A percentile compares a stretch with the other conserved stretches of the same genome.
Evolutionary conservation across 1,140 invertebrate species (phyloP).

Genomic region (Tigriopus japonicus): DNA sequence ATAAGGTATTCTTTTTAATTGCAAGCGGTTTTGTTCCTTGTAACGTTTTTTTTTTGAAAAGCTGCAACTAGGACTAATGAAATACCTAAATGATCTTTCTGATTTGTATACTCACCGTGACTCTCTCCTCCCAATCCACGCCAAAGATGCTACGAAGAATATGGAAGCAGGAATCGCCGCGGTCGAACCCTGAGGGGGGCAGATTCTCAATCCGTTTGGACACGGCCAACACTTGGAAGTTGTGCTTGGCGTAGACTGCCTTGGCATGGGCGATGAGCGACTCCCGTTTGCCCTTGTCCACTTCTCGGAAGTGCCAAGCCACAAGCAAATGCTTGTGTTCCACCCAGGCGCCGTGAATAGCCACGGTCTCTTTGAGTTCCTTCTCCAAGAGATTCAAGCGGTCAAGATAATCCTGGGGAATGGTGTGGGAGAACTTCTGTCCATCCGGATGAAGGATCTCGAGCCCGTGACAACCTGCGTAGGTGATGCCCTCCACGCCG

Average conservation of each 20-base stretch:
- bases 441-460: conserved; percentile 76
- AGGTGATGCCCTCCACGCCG: conserved; percentile 66
- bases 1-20: no score
- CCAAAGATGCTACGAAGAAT: conserved; percentile 48
- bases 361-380: conserved; percentile 59
- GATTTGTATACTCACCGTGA: conserved; percentile 11
- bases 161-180: conserved; percentile 7
- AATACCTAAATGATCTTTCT: no score
- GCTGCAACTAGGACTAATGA: no score
- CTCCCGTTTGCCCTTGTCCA: conserved; percentile 26
- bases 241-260: conserved; percentile 47
- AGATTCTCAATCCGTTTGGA: conserved; percentile 55
- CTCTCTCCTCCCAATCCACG: conserved; percentile 67
- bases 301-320: conserved; percentile 34
- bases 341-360: conserved; percentile 69
- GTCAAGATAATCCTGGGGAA: conserved; percentile 61
- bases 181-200: conserved; percentile 4
- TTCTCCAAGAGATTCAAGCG: conserved; percentile 57
- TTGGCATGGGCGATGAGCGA: conserved; percentile 45
- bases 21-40: no score
- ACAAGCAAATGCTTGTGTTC: conserved; percentile 59
- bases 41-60: no score
- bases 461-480: conserved; percentile 71
- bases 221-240: conserved; percentile 49
- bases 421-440: conserved; percentile 70